phyloP scores from a whole-genome alignment of 2,888 invertebrate species.

The Lithosia quadra region DNA sequence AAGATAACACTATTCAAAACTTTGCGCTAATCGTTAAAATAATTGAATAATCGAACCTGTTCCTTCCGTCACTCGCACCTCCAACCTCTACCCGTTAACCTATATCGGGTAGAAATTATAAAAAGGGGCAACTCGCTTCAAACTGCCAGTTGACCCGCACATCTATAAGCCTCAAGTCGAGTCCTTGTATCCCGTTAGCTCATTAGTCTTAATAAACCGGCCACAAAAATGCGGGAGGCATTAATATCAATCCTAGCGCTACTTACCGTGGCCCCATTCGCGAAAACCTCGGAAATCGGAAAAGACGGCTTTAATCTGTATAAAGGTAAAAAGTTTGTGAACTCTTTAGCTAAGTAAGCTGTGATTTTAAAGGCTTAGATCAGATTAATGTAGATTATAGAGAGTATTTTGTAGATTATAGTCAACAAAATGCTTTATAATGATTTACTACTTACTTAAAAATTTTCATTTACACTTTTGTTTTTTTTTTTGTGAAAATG shows the following conservation, averaged over 20 bases:
- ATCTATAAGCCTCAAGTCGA: constrained; percentile 47
- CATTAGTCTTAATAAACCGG: constrained; percentile 64
- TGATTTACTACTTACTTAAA: no score
- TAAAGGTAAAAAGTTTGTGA: constrained; percentile 68
- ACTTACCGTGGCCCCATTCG: constrained; percentile 57
- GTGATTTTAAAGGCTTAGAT: background rate
- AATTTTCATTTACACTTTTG: background rate
- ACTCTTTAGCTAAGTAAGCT: background rate
- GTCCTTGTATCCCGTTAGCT: constrained; percentile 53
- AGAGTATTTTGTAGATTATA: constrained; percentile 15
- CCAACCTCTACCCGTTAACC: constrained; percentile 21
- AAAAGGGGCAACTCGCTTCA: constrained; percentile 57
- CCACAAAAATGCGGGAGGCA: constrained; percentile 71
- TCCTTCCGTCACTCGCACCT: constrained; percentile 23
- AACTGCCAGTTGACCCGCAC: constrained; percentile 51
- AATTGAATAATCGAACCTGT: constrained; percentile 44
- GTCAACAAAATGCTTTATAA: background rate
- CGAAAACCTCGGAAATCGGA: constrained; percentile 67
- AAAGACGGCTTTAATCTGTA: constrained; percentile 82
- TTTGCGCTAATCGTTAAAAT: background rate
- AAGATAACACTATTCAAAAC: no score
- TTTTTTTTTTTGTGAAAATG: background rate
- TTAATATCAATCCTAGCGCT: constrained; percentile 74
- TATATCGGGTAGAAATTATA: constrained; percentile 63
- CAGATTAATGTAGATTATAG: constrained; percentile 26